Base-by-base conservation (phyloP, 1,140 invertebrate species). In the Teleogryllus occipitalis region DNA sequence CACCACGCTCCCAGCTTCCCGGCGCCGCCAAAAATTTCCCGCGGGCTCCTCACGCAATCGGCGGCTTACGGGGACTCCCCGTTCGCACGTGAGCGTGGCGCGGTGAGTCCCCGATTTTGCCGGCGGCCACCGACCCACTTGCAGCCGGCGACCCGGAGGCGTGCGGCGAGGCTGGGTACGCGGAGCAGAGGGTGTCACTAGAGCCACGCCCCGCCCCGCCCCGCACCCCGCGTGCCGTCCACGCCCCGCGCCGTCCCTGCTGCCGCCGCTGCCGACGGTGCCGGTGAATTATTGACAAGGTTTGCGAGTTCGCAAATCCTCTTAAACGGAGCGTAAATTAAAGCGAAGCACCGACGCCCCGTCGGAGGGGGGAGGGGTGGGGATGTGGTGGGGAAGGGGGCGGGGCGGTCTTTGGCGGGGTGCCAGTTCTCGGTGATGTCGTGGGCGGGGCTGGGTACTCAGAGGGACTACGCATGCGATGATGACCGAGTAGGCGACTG, bases 321-420 rank as follows among this genome's bases (percentile, higher is more conserved):
- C 54, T 65, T 65, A 82, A 81, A 82, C 80, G 78, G 81, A 81
- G 78, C 12, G 48, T 72, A 79, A 22, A 54, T 22, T 21, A 54
- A 77, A 79, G 72, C 15, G 54, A 27, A 74, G 73, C 22, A 78
- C 21, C 22, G 48, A 65, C 47, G 48, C 78, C 47, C 77, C 15
- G 74, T 47, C 22, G 72, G 54, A 80, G 82, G 75, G 83, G 87
- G 86, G n/a, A n/a, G n/a, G n/a, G 82, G 84, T 76, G 78, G 85
- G 84, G 1, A 5, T 5, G 27, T 86, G 27, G 27, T 39, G 27
- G 27, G 27, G 27, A 5, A 39, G 27, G 27, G 27, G 27, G 27
- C 1, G 27, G 27, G 27, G 27, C 27, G 27, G 27, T 39, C 27
- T 39, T 39, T 39, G 27, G 27, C 27, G 1, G 27, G 27, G 27